These are phyloP conservation scores for Motacilla tschutschensis DNA, from an alignment of 2,113 vertebrate species.

Conservation along the genomic window DNA sequence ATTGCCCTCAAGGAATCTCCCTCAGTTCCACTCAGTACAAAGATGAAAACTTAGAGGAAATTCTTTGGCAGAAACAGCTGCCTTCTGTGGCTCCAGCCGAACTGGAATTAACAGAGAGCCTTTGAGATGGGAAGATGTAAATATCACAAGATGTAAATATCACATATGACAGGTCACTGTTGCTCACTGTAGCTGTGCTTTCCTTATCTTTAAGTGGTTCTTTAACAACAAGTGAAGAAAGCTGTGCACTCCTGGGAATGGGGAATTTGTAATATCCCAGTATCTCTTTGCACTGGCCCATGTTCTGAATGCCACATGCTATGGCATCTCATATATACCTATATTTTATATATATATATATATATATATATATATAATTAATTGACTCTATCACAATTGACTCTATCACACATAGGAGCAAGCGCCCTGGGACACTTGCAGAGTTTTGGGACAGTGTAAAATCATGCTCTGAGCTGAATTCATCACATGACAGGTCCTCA, in stretches of 20 bases:
- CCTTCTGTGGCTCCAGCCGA: constrained; percentile 5
- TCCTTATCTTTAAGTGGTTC: background rate
- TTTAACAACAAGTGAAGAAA: background rate
- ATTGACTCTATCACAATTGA: background rate
- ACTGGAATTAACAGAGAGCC: background rate
- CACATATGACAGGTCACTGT: background rate
- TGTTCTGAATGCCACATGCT: background rate
- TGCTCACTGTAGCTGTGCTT: fast-evolving
- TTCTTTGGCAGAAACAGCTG: constrained; percentile 32
- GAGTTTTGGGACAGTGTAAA: constrained; percentile 60
- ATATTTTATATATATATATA: fast-evolving
- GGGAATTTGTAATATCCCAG: background rate
- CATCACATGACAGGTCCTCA: constrained; percentile 15
- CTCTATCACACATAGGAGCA: background rate
- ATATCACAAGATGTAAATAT: background rate
- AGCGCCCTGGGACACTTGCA: background rate
- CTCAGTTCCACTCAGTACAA: constrained; percentile 30
- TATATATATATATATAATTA: too few relatives aligned
- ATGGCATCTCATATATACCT: too few relatives aligned
- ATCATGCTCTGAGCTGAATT: constrained; percentile 56
- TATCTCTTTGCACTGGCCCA: background rate
- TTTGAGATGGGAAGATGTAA: background rate
- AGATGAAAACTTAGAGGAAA: constrained; percentile 31
- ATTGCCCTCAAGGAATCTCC: constrained; percentile 53
- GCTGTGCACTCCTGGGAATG: background rate